Evolutionary conservation across 2,797 vertebrate species (phyloP).

Genomic region (Gymnodraco acuticeps): DNA sequence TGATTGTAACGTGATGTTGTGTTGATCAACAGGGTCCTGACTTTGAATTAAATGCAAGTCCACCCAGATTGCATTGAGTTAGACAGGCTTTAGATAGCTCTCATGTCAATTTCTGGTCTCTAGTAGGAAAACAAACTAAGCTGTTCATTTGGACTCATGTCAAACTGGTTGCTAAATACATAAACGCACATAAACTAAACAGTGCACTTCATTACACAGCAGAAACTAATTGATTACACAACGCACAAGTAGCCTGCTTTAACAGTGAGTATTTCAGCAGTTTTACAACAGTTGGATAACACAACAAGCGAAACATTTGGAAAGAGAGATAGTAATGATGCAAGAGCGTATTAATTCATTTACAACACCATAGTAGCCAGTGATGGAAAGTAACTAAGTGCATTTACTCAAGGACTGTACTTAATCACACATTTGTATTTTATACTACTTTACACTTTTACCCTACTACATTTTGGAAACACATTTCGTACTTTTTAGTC

Average conservation of each 20-base stretch:
- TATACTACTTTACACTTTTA: too few species aligned
- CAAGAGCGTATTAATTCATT: neutral
- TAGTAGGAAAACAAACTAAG: conserved; percentile 17
- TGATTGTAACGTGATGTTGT: neutral
- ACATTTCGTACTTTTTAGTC: too few species aligned
- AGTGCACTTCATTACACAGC: conserved; percentile 15
- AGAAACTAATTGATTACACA: conserved; percentile 32
- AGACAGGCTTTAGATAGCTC: neutral
- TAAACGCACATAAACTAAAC: conserved; percentile 26
- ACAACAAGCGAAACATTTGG: conserved; percentile 16
- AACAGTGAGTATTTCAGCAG: conserved; percentile 14
- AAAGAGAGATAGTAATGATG: conserved; percentile 16
- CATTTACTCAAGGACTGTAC: too few species aligned
- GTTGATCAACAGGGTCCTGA: neutral
- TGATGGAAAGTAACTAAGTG: too few species aligned
- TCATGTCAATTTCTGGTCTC: neutral
- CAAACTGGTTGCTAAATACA: conserved; percentile 49
- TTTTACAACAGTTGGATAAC: conserved; percentile 35
- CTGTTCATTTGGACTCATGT: conserved; percentile 19
- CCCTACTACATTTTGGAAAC: too few species aligned
- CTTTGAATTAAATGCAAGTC: conserved; percentile 1
- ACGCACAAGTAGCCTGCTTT: conserved; percentile 4
- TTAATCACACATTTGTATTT: too few species aligned
- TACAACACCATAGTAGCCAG: neutral
- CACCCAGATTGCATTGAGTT: neutral